These are phyloP conservation scores for Lacerta viridis DNA, from an alignment of 2,797 vertebrate genomes.

Conservation along the genomic window DNA sequence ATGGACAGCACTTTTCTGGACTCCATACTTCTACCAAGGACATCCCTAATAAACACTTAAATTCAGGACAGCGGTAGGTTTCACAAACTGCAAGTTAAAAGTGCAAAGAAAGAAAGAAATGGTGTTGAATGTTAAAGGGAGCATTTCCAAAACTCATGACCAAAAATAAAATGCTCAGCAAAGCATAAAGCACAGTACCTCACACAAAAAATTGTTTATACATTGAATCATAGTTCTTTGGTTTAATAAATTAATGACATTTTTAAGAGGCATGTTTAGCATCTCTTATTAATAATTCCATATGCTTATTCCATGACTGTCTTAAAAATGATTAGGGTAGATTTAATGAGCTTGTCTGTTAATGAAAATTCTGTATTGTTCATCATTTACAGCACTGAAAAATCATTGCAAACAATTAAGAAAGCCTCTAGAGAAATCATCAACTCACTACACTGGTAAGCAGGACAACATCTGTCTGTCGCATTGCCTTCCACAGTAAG, in stretches of 20 bases:
- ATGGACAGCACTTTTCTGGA: constrained; percentile 89
- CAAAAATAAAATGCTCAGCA: rapidly evolving
- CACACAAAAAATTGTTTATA: not conserved
- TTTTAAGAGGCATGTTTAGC: not conserved
- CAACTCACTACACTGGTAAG: constrained; percentile 91
- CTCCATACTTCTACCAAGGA: constrained; percentile 84
- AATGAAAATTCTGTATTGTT: not conserved
- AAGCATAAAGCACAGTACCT: not conserved
- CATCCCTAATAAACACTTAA: constrained; percentile 88
- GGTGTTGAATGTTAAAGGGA: not conserved
- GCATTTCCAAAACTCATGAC: constrained; percentile 2
- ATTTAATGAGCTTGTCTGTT: not conserved
- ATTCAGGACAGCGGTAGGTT: constrained; percentile 86
- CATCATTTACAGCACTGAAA: not conserved
- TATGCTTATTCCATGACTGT: not conserved
- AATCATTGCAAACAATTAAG: constrained; percentile 9
- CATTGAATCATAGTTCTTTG: not conserved
- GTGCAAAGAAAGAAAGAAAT: not conserved
- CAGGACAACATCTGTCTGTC: constrained; percentile 92
- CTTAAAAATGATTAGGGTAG: not conserved
- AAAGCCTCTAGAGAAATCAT: not conserved
- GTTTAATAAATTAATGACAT: not conserved
- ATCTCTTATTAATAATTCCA: not conserved
- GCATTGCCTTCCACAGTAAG: constrained; percentile 87
- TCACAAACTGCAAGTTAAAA: constrained; percentile 87